Percentiles rank a stretch among this genome's conserved stretches.
Conservation (phyloP, 2,797 vertebrate species). For the Platyrinchus mystaceus region DNA sequence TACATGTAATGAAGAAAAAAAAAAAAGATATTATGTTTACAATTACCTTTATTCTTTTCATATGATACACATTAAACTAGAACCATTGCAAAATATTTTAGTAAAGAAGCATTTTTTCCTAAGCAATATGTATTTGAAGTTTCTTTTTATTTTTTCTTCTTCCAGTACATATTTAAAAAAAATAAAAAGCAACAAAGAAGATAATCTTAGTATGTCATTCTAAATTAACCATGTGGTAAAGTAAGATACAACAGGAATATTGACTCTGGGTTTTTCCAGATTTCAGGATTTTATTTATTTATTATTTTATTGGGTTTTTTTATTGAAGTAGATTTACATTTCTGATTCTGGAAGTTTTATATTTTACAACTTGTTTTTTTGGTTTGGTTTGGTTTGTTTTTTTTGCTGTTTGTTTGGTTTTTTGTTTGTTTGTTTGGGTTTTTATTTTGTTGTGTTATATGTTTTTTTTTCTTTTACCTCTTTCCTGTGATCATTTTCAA, state of each 20-base stretch:
- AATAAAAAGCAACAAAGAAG: background rate
- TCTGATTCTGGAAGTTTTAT: background rate
- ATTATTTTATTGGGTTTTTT: background rate
- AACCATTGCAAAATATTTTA: background rate
- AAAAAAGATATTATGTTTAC: background rate
- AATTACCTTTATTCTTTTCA: background rate
- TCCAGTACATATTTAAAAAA: background rate
- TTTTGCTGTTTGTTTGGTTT: background rate
- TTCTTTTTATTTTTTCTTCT: background rate
- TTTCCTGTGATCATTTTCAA: background rate
- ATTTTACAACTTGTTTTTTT: background rate
- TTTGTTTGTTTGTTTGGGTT: background rate
- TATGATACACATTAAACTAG: background rate
- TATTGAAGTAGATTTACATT: background rate
- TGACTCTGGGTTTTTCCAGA: background rate
- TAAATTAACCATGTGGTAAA: background rate
- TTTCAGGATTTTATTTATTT: background rate
- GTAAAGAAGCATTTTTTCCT: background rate
- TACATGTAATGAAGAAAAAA: background rate
- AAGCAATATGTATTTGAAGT: background rate
- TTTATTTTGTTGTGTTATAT: too few species aligned
- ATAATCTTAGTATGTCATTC: background rate
- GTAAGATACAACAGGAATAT: background rate
- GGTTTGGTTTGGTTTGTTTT: too few species aligned
- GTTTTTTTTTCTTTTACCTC: accelerated